phyloP scores from a whole-genome alignment of 2,797 vertebrate genomes.

The Hozukius guyotensis region DNA sequence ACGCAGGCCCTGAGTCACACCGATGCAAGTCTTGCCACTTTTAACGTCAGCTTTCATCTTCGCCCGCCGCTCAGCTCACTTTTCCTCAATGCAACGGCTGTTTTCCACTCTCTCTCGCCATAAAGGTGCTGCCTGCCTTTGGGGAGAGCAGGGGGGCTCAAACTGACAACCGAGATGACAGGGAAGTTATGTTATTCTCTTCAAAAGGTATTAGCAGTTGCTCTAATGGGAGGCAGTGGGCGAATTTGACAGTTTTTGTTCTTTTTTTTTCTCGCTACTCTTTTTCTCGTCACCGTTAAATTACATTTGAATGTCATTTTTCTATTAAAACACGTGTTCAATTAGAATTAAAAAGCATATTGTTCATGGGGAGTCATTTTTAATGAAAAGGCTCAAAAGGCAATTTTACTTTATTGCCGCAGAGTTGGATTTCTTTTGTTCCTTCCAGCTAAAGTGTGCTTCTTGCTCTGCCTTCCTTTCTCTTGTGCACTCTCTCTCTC shows the following conservation, averaged over 20 bases:
- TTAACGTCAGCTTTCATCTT: conserved; percentile 68
- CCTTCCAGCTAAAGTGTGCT: conserved; percentile 35
- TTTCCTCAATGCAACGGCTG: conserved; percentile 56
- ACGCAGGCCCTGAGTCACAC: conserved; percentile 49
- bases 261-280: background rate
- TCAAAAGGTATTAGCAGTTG: conserved; percentile 54
- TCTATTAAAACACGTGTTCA: conserved; percentile 49
- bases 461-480: background rate
- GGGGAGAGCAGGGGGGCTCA: conserved; percentile 33
- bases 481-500: background rate
- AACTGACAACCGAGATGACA: conserved; percentile 49
- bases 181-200: conserved; percentile 48
- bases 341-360: conserved; percentile 49
- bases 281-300: conserved; percentile 28
- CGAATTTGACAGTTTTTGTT: background rate
- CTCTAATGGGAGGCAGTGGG: conserved; percentile 35
- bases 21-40: conserved; percentile 59
- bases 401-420: conserved; percentile 52
- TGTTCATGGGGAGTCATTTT: conserved; percentile 47
- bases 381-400: conserved; percentile 59
- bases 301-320: conserved; percentile 42
- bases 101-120: conserved; percentile 46
- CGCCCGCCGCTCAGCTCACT: conserved; percentile 55
- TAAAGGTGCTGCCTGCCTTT: conserved; percentile 54
- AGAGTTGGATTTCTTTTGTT: conserved; percentile 67